A percentile compares a stretch with the other conserved stretches of the same genome.
phyloP scores from a whole-genome alignment of 1,140 invertebrate genomes.

The Orchestia grillus region DNA sequence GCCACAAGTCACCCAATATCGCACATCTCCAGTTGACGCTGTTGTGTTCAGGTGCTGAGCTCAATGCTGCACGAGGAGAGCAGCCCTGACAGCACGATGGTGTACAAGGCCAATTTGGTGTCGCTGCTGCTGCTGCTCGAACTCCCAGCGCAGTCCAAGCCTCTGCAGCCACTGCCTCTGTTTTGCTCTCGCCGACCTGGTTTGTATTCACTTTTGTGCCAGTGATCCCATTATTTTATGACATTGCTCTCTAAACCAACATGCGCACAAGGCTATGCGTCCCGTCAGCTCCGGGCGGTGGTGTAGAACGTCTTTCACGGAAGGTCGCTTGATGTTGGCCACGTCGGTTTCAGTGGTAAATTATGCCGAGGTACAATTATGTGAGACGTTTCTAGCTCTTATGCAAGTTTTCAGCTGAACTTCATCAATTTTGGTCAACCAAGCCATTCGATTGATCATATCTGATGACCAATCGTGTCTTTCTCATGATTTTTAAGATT shows the following conservation, averaged over 20 bases:
- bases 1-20: no score
- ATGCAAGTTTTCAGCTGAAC: no score
- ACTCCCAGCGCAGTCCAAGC: not conserved
- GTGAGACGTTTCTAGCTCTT: no score
- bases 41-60: not conserved
- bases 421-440: no score
- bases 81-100: not conserved
- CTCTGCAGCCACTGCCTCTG: not conserved
- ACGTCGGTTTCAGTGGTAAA: not conserved
- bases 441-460: no score
- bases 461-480: no score
- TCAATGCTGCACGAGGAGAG: not conserved
- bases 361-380: no score
- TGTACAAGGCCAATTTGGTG: slow-evolving; percentile 23
- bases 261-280: not conserved
- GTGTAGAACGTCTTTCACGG: not conserved
- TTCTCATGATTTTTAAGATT: no score
- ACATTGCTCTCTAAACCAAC: not conserved
- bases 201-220: not conserved
- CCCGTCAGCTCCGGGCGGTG: not conserved
- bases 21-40: not conserved
- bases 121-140: slow-evolving; percentile 6
- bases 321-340: not conserved
- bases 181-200: slow-evolving; percentile 24
- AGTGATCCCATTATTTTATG: not conserved